Evolutionary conservation across 2,888 invertebrate species (phyloP).

Genomic region (Agriopis leucophaearia): DNA sequence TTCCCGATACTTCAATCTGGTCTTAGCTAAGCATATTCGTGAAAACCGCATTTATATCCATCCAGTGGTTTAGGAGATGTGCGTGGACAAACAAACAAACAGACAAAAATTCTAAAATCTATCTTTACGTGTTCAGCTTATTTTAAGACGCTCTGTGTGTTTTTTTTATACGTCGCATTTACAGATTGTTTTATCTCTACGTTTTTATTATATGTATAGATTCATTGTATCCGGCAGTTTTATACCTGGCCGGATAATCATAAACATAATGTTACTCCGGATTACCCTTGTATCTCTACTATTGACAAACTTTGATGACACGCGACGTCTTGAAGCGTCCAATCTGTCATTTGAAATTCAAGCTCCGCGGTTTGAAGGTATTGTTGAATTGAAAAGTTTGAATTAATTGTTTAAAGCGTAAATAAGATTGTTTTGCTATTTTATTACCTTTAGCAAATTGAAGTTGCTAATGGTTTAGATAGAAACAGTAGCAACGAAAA

Average conservation of each 20-base stretch:
- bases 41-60: too few relatives aligned
- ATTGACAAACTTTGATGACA: constrained; percentile 21
- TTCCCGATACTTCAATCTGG: too few relatives aligned
- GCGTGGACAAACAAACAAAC: too few relatives aligned
- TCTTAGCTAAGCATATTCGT: too few relatives aligned
- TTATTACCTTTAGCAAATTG: constrained; percentile 11
- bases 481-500: background rate
- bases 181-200: too few relatives aligned
- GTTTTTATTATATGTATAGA: too few relatives aligned
- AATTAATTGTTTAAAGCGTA: constrained; percentile 25
- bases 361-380: constrained; percentile 6
- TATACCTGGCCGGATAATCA: background rate
- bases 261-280: background rate
- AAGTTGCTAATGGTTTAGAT: constrained; percentile 3
- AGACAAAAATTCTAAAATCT: too few relatives aligned
- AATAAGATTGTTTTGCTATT: constrained; percentile 20
- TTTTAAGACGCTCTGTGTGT: too few relatives aligned
- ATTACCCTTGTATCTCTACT: background rate
- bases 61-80: too few relatives aligned
- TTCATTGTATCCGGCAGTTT: background rate
- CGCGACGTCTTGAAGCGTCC: constrained; percentile 2
- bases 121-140: too few relatives aligned
- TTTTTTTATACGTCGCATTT: too few relatives aligned
- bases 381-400: constrained; percentile 16
- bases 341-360: constrained; percentile 28